Base-by-base conservation (phyloP, 2,888 invertebrate genomes). In the Balanococcus diminutus region DNA sequence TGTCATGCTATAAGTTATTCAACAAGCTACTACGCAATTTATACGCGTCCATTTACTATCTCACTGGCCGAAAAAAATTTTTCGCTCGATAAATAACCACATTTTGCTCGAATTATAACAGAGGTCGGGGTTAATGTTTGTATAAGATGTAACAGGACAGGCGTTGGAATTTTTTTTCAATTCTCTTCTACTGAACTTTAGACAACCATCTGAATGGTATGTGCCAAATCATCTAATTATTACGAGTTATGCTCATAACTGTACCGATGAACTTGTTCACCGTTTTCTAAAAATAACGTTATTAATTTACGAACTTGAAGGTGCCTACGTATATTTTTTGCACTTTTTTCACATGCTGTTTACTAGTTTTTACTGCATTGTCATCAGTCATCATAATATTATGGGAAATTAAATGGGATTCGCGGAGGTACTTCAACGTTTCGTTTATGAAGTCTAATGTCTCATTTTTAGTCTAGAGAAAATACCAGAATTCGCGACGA, bases 1-100 rank as follows among this genome's bases (percentile, higher is more conserved):
- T 67, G 67, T 67, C 67, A 67, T 67, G 67, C 67, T 67, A 46
- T 46, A 67, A 25, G 67, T 67, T 67, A 67, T 67, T 67, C 67
- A 67, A 67, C 67, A 67, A 31, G 25, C 67, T 67, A 67, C 67
- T 67, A 67, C 67, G 67, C 67, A 67, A 67, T 67, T 67, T 67
- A 67, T 67, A 67, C 16, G 28, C 28, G 67, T 67, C 67, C 67
- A 67, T 56, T 56, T 56, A 46, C 2, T 46, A 31, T 67, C 61
- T 61, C 9, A 28, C 67, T 28, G 28, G 67, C 28, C 28, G 28
- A 67, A 67, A 67, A 67, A 67, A 9, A 9, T 56, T 56, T 67
- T 67, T 67, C 67, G 28, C 67, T 67, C 16, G 28, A 67, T 67
- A 67, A 67, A 28, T 67, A 67, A 67, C 67, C 25, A 14, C 67